These are phyloP conservation scores for Nibea coibor DNA, from an alignment of 2,113 vertebrate genomes.

Conservation along the genomic window DNA sequence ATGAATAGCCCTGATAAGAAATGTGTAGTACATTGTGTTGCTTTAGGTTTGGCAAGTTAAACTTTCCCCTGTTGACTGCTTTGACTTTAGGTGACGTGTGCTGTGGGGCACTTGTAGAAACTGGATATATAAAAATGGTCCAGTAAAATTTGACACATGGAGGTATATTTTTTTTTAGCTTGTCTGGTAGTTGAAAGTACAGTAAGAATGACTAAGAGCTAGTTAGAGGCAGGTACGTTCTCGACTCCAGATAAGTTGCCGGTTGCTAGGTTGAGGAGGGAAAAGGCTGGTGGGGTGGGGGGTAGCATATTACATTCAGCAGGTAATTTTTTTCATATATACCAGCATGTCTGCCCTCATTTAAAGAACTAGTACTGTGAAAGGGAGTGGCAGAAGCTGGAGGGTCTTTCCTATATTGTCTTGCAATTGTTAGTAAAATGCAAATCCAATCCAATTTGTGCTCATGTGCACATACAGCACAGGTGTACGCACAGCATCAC, in stretches of 20 bases:
- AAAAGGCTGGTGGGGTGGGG: background rate
- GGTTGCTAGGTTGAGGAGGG: constrained; percentile 19
- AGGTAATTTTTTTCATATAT: constrained; percentile 28
- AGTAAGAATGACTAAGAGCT: background rate
- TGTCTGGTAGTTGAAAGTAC: background rate
- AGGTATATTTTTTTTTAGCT: background rate
- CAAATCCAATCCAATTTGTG: constrained; percentile 3
- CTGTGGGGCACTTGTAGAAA: background rate
- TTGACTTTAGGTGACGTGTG: background rate
- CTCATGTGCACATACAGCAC: background rate
- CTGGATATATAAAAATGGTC: too few relatives aligned
- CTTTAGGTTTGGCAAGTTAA: background rate
- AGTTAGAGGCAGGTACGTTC: background rate
- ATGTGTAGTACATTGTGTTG: background rate
- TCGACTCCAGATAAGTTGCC: constrained; percentile 11
- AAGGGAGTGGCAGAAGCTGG: constrained; percentile 23
- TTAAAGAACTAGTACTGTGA: constrained; percentile 29
- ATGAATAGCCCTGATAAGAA: background rate
- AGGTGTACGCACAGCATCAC: background rate
- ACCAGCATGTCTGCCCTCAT: constrained; percentile 21
- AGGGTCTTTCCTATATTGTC: background rate
- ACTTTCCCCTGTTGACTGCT: background rate
- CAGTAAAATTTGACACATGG: background rate
- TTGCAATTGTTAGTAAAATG: constrained; percentile 20
- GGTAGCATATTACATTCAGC: constrained; percentile 2